Evolutionary conservation across 2,797 vertebrate species (phyloP).

Genomic region (Melanotaenia boesemani): DNA sequence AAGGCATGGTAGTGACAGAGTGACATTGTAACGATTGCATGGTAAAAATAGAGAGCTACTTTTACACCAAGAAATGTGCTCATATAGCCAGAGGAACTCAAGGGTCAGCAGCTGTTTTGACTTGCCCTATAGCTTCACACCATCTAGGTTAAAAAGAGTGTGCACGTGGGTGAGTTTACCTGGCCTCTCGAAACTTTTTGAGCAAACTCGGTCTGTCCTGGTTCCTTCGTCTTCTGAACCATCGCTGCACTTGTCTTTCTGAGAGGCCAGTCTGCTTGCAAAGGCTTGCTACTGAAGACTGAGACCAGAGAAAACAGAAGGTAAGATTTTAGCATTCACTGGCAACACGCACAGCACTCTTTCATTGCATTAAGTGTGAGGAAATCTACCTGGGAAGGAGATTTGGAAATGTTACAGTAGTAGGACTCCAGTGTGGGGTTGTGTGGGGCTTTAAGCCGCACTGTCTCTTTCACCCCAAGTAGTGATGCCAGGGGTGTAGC

Average conservation of each 20-base stretch:
- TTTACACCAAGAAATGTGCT: slow-evolving; percentile 55
- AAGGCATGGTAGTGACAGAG: slow-evolving; percentile 28
- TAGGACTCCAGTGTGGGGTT: slow-evolving; percentile 88
- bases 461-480: slow-evolving; percentile 91
- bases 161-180: slow-evolving; percentile 74
- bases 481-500: slow-evolving; percentile 88
- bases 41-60: slow-evolving; percentile 71
- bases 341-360: background rate
- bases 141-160: background rate
- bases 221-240: slow-evolving; percentile 95
- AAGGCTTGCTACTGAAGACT: slow-evolving; percentile 87
- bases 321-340: slow-evolving; percentile 1
- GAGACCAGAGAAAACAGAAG: slow-evolving; percentile 33
- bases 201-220: slow-evolving; percentile 93
- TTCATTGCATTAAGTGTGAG: background rate
- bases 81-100: slow-evolving; percentile 40
- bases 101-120: slow-evolving; percentile 39
- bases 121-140: background rate
- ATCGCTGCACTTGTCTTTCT: slow-evolving; percentile 91
- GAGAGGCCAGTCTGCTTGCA: slow-evolving; percentile 85
- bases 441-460: slow-evolving; percentile 85
- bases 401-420: slow-evolving; percentile 86
- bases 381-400: slow-evolving; percentile 88
- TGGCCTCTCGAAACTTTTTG: slow-evolving; percentile 95
- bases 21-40: slow-evolving; percentile 50